Base-by-base conservation (phyloP, 2,888 invertebrate genomes). In the Lypha dubia region DNA sequence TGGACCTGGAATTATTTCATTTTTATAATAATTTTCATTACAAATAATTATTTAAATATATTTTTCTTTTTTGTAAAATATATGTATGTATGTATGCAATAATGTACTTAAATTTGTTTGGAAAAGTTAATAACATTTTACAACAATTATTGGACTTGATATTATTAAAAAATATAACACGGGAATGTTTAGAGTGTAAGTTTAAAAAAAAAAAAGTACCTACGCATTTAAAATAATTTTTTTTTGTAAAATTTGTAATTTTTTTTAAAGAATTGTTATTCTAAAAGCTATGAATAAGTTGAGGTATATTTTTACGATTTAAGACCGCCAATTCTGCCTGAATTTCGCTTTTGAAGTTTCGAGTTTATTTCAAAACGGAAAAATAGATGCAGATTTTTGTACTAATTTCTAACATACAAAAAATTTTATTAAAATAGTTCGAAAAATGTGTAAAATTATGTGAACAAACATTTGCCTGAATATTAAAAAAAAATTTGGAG, bases 1-100 rank as follows among this genome's bases (percentile, higher is more conserved):
- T 88, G 98, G 98, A 92, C 97, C 95, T 95, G 93, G 70, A 92
- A 92, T 86, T 86, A 82, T 77, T 81, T 62, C 53, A 53, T 65
- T 71, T 65, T 70, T 84, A 75, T 60, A 75, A 75, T 77, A 41
- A 60, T 73, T 82, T 70, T 65, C 24, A 63, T 63, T 62, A 67
- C n/a, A 17, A 17, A 51, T 20, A 22, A n/a, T 32, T 67, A 44
- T 20, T 65, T 74, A 8, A 5, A 20, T 28, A 41, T 41, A 17
- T 41, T 49, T 28, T 28, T n/a, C n/a, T n/a, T n/a, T 56, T 51
- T 35, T 63, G 17, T 70, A 35, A 70, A 28, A 20, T 46, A 49
- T 67, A 2, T 17, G 7, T 28, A 28, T 24, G 8, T 8, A 6
- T 38, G 38, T 38, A 38, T 4, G 5, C 28, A 28, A 28, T 68